Base-by-base conservation (phyloP, 1,140 invertebrate genomes). In the Pogonus chalceus region DNA sequence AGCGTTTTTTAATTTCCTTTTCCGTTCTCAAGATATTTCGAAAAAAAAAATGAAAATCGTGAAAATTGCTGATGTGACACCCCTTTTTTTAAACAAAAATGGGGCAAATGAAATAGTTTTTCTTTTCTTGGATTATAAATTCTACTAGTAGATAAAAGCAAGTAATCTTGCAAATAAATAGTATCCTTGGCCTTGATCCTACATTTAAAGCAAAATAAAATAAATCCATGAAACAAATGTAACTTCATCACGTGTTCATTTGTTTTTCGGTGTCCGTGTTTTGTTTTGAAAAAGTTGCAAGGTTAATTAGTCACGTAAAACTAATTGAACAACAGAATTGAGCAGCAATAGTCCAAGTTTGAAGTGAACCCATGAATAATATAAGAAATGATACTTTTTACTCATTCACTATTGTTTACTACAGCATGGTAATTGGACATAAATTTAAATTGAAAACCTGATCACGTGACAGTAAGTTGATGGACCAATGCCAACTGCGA, bases 401-500 rank as follows among this genome's bases (percentile, higher is more conserved):
- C 14, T 7, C 26, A 31, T 7, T 16, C 18, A 43, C 37, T 4
- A 43, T 18, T 43, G 37, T n/a, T n/a, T n/a, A n/a, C n/a, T n/a
- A n/a, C n/a, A n/a, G 9, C 9, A 43, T 43, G 18, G 37, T 43
- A 43, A 43, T 43, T 43, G 37, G 9, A 43, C 37, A 43, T 43
- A 43, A 43, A 43, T 43, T 43, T 43, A 43, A 43, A 43, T 43
- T 43, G 37, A 43, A 43, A 43, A 43, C 37, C 4, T 43, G 37
- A 43, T 18, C 37, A 43, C 18, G 18, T 43, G 37, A 43, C 9
- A 31, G 4, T 31, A 31, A 31, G 4, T 31, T 7, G 26, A n/a
- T n/a, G n/a, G n/a, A n/a, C n/a, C n/a, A n/a, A n/a, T n/a, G n/a
- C n/a, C n/a, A n/a, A n/a, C n/a, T n/a, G n/a, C n/a, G n/a, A n/a